These are phyloP conservation scores for Chunga burmeisteri DNA, from an alignment of 2,113 vertebrate genomes.

Conservation along the genomic window DNA sequence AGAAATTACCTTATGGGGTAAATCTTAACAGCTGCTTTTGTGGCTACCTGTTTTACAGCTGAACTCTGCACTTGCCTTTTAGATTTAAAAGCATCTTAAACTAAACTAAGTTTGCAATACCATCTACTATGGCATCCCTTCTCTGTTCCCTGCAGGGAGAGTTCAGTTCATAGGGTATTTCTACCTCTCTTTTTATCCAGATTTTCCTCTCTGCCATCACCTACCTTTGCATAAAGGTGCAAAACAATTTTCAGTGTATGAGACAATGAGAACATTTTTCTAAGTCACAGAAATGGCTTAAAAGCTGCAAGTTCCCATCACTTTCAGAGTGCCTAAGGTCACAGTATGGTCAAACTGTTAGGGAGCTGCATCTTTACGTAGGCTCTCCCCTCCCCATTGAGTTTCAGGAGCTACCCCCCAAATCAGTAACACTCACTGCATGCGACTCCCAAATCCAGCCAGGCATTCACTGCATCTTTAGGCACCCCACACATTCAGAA, in stretches of 20 bases:
- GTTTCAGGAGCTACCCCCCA: background rate
- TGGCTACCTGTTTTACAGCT: background rate
- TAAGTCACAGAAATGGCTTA: background rate
- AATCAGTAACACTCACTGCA: background rate
- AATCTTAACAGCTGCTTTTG: background rate
- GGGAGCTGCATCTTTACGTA: background rate
- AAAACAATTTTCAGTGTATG: background rate
- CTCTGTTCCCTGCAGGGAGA: background rate
- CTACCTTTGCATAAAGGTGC: background rate
- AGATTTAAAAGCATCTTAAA: background rate
- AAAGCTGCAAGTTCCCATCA: background rate
- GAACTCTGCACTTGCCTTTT: background rate
- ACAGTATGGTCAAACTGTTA: background rate
- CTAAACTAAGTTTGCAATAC: background rate
- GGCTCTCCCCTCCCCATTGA: rapidly evolving
- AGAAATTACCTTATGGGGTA: background rate
- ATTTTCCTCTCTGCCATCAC: background rate
- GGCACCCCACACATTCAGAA: background rate
- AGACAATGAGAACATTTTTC: background rate
- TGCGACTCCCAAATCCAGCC: background rate
- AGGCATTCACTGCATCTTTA: background rate
- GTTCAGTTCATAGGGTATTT: background rate
- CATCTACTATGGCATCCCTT: background rate
- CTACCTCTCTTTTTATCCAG: background rate
- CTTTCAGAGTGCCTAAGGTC: background rate